phyloP scores from a whole-genome alignment of 2,888 invertebrate species.

The Agriopis aurantiaria region DNA sequence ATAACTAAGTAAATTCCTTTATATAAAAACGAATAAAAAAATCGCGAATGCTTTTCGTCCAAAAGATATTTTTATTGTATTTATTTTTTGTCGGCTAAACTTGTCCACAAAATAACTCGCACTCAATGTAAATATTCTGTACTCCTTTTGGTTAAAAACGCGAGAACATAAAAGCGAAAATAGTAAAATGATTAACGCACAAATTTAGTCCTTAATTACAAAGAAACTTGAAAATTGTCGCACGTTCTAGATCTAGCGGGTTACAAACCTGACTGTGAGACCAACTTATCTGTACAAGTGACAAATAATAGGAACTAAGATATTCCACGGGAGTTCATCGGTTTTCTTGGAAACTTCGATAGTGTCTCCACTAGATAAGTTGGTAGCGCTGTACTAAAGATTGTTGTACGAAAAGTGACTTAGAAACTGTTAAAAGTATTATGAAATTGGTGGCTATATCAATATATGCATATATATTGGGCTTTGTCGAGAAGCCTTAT shows the following conservation, averaged over 20 bases:
- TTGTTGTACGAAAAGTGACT: conserved; percentile 1
- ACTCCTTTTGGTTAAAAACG: conserved; percentile 54
- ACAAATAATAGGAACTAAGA: neutral
- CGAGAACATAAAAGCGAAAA: conserved; percentile 65
- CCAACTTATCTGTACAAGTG: neutral
- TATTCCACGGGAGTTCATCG: neutral
- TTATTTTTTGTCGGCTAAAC: conserved; percentile 10
- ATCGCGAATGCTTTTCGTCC: no score
- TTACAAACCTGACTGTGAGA: neutral
- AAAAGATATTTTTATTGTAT: neutral
- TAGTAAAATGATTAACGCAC: conserved; percentile 73
- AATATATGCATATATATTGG: neutral
- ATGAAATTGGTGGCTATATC: conserved; percentile 27
- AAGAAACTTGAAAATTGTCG: neutral
- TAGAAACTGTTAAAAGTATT: conserved; percentile 14
- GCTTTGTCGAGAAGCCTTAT: conserved; percentile 14
- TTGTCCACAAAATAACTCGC: conserved; percentile 35
- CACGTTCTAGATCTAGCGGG: neutral
- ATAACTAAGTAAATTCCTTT: no score
- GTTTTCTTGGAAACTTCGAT: neutral
- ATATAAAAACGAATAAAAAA: no score
- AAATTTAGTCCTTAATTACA: conserved; percentile 39
- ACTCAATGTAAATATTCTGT: conserved; percentile 53
- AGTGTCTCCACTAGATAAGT: neutral
- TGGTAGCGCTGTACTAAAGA: conserved; percentile 10